phyloP scores from a whole-genome alignment of 1,140 invertebrate genomes.

The Vanessa atalanta region DNA sequence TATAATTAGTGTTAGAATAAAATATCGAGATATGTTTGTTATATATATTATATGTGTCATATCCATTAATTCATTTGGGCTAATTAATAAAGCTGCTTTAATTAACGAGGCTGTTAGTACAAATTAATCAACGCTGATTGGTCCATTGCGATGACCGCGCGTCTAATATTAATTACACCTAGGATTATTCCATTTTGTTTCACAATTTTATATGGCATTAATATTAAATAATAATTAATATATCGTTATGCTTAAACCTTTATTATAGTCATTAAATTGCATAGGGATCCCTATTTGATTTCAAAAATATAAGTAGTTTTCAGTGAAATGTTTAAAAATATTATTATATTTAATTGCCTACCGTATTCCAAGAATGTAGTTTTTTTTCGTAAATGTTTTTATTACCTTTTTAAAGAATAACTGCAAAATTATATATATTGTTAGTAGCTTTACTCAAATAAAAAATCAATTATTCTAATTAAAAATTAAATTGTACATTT shows the following conservation, averaged over 20 bases:
- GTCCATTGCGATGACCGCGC: slow-evolving; percentile 49
- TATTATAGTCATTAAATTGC: background rate
- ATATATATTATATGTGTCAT: slow-evolving; percentile 27
- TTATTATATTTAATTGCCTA: too few relatives aligned
- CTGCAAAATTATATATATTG: too few relatives aligned
- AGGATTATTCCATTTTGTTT: slow-evolving; percentile 53
- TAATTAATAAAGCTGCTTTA: slow-evolving; percentile 74
- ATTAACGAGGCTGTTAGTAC: slow-evolving; percentile 70
- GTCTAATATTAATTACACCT: slow-evolving; percentile 55
- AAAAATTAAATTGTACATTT: too few relatives aligned
- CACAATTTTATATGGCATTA: slow-evolving; percentile 38
- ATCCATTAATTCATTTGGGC: slow-evolving; percentile 68
- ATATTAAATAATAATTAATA: slow-evolving; percentile 27
- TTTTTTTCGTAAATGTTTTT: too few relatives aligned
- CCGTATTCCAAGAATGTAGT: too few relatives aligned
- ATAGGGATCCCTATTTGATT: too few relatives aligned
- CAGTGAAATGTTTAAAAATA: too few relatives aligned
- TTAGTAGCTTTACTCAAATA: too few relatives aligned
- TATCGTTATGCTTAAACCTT: slow-evolving; percentile 1
- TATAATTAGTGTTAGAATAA: slow-evolving; percentile 3
- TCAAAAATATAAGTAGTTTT: background rate
- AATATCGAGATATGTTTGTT: background rate
- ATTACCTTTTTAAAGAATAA: too few relatives aligned
- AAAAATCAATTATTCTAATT: too few relatives aligned
- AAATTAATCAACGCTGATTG: slow-evolving; percentile 72